These are phyloP conservation scores for Lissonota sp. DNA, from an alignment of 2,888 invertebrate species.

Conservation along the genomic window DNA sequence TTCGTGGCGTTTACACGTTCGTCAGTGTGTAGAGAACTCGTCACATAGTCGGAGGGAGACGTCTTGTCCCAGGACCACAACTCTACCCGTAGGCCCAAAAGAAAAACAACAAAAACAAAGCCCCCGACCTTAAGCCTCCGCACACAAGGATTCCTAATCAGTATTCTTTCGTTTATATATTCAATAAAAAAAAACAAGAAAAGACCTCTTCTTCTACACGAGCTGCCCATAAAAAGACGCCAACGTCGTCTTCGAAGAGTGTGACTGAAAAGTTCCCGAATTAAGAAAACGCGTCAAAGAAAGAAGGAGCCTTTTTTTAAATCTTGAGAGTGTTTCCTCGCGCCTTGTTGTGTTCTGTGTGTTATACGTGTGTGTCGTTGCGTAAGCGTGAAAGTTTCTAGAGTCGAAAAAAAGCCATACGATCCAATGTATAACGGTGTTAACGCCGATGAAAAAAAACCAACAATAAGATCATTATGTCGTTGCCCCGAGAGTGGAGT, in stretches of 20 bases:
- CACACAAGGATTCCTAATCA: background rate
- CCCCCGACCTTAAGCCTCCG: too few species aligned
- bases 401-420: slow-evolving; percentile 58
- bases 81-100: slow-evolving; percentile 46
- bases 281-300: too few species aligned
- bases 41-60: slow-evolving; percentile 51
- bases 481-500: slow-evolving; percentile 87
- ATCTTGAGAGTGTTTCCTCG: too few species aligned
- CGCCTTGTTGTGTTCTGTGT: too few species aligned
- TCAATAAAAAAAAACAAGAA: background rate
- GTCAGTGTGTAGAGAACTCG: slow-evolving; percentile 53
- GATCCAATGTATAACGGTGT: slow-evolving; percentile 83
- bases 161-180: background rate
- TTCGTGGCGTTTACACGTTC: slow-evolving; percentile 2
- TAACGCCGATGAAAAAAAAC: slow-evolving; percentile 74
- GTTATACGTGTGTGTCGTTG: slow-evolving; percentile 8
- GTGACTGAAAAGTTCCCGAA: too few species aligned
- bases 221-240: too few species aligned
- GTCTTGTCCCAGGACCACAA: slow-evolving; percentile 39
- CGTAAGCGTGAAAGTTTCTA: slow-evolving; percentile 36
- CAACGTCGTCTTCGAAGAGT: too few species aligned
- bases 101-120: background rate
- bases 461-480: slow-evolving; percentile 83
- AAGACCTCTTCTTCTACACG: background rate
- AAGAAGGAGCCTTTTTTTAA: too few species aligned